These are phyloP conservation scores for Ichneumon xanthorius DNA, from an alignment of 2,888 invertebrate species.

Conservation along the genomic window DNA sequence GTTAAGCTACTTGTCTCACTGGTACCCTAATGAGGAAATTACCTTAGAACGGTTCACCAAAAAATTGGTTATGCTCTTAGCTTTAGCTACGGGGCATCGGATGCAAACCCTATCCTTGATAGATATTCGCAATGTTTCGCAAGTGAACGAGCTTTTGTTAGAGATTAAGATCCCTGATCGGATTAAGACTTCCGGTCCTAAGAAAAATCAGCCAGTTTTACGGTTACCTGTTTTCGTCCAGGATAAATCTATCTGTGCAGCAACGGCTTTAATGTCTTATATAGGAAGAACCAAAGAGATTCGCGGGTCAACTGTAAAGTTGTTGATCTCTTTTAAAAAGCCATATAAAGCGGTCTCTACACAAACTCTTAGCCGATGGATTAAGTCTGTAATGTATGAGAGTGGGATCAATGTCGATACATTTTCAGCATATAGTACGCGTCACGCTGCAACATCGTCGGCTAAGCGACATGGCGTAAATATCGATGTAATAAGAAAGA, in stretches of 20 bases:
- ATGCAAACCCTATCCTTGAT: constrained; percentile 65
- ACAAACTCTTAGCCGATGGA: constrained; percentile 64
- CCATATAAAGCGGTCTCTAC: constrained; percentile 53
- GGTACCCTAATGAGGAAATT: constrained; percentile 57
- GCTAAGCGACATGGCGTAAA: constrained; percentile 59
- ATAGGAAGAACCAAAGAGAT: constrained; percentile 54
- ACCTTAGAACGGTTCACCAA: constrained; percentile 46
- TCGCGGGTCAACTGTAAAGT: constrained; percentile 6
- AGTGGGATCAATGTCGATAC: constrained; percentile 37
- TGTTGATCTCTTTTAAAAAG: constrained; percentile 59
- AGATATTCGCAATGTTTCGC: constrained; percentile 58
- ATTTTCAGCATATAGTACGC: constrained; percentile 62
- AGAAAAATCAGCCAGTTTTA: constrained; percentile 43
- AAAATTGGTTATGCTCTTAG: constrained; percentile 56
- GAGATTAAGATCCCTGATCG: constrained; percentile 60
- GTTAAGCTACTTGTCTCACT: constrained; percentile 36
- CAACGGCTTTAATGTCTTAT: constrained; percentile 45
- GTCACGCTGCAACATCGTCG: constrained; percentile 66
- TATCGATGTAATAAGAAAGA: constrained; percentile 51
- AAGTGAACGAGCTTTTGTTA: constrained; percentile 53
- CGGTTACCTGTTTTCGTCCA: constrained; percentile 54
- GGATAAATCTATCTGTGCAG: constrained; percentile 54
- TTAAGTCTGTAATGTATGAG: constrained; percentile 42
- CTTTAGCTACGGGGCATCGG: constrained; percentile 62
- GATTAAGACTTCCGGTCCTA: constrained; percentile 60